Percentiles rank a stretch among this genome's conserved stretches.
These are phyloP conservation scores for Eilema griseolum DNA, from an alignment of 2,888 invertebrate species.

Conservation along the genomic window DNA sequence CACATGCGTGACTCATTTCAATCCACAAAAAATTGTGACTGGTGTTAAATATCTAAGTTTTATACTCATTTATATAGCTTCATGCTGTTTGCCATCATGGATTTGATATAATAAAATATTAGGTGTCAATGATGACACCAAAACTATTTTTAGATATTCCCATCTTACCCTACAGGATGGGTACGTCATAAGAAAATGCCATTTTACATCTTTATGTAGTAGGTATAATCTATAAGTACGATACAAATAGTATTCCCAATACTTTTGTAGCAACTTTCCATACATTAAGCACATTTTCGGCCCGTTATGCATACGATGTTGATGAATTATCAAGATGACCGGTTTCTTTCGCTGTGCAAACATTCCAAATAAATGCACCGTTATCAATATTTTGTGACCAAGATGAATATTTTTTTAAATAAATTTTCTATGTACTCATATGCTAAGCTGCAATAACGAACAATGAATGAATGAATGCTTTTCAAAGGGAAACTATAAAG, in stretches of 20 bases:
- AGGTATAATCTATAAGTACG: no score
- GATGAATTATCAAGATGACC: not conserved
- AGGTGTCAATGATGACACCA: no score
- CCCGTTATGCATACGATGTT: not conserved
- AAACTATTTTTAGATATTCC: no score
- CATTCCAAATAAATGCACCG: slow-evolving; percentile 3
- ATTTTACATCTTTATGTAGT: no score
- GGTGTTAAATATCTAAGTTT: no score
- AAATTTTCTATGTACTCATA: not conserved
- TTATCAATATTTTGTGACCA: not conserved
- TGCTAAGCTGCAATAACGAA: not conserved
- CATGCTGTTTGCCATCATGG: no score
- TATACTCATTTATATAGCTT: no score
- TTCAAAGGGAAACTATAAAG: no score
- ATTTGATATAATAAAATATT: no score
- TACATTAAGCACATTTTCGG: not conserved
- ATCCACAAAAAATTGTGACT: not conserved
- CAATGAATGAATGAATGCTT: no score
- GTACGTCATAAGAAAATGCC: no score
- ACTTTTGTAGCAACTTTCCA: not conserved
- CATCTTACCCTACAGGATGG: no score
- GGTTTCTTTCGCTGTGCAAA: slow-evolving; percentile 1
- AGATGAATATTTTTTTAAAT: not conserved
- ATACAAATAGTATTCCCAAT: not conserved
- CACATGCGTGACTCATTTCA: not conserved